Percentiles rank a stretch among this genome's conserved stretches.
These are phyloP conservation scores for Salvelinus sp. DNA, from an alignment of 2,113 vertebrate genomes.

Conservation along the genomic window DNA sequence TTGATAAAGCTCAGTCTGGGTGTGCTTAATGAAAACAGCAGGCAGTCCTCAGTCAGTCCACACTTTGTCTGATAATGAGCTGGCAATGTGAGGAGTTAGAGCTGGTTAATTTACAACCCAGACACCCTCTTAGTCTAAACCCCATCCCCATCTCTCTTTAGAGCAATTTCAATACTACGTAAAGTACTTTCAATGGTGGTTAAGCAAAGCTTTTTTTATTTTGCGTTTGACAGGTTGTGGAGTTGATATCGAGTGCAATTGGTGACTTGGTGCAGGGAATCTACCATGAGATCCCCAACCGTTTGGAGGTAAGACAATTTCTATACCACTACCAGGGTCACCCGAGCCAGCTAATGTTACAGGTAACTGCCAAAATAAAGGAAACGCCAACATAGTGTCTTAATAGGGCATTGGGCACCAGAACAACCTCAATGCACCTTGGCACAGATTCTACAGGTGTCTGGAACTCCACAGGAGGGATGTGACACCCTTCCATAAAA, in stretches of 20 bases:
- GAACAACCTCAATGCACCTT: too few species aligned
- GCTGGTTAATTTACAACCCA: slow-evolving; percentile 21
- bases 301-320: slow-evolving; percentile 77
- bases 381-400: too few species aligned
- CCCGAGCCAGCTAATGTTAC: too few species aligned
- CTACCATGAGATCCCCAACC: slow-evolving; percentile 84
- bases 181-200: background rate
- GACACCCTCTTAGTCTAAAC: background rate
- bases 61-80: slow-evolving; percentile 45
- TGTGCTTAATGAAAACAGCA: slow-evolving; percentile 38
- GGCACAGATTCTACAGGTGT: too few species aligned
- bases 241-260: slow-evolving; percentile 93
- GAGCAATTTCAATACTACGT: background rate
- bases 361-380: too few species aligned
- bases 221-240: slow-evolving; percentile 84
- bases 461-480: too few species aligned
- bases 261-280: slow-evolving; percentile 94
- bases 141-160: too few species aligned
- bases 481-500: too few species aligned
- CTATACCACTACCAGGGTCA: background rate
- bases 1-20: slow-evolving; percentile 31
- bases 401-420: too few species aligned
- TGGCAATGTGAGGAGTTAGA: slow-evolving; percentile 12
- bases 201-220: slow-evolving; percentile 3
- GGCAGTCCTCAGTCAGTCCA: slow-evolving; percentile 8